phyloP scores from a whole-genome alignment of 2,888 invertebrate species.

The Oegoconia quadripuncta region DNA sequence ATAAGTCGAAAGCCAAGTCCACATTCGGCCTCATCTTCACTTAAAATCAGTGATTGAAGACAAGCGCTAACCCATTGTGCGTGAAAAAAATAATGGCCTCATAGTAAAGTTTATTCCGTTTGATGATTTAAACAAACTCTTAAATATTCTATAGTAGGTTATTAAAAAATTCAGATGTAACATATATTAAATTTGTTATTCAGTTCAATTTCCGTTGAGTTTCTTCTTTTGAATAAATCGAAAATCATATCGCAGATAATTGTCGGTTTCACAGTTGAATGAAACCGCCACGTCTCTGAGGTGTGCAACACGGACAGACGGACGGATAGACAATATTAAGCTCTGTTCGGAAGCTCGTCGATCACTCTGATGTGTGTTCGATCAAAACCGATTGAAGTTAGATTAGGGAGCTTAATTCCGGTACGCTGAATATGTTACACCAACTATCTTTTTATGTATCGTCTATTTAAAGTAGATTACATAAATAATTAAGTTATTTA shows the following conservation, averaged over 20 bases:
- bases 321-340: constrained; percentile 50
- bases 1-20: too few relatives aligned
- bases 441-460: constrained; percentile 29
- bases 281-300: neutral
- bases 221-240: neutral
- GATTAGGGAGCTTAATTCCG: constrained; percentile 31
- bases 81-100: too few relatives aligned
- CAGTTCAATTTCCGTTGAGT: too few relatives aligned
- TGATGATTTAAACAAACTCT: too few relatives aligned
- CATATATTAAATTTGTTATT: too few relatives aligned
- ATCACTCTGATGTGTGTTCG: constrained; percentile 60
- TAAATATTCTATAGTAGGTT: too few relatives aligned
- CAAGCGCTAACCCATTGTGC: too few relatives aligned
- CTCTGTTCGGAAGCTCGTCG: constrained; percentile 63
- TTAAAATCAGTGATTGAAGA: too few relatives aligned
- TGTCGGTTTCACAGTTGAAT: neutral
- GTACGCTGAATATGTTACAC: constrained; percentile 14
- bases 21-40: too few relatives aligned
- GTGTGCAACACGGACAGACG: constrained; percentile 23
- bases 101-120: too few relatives aligned
- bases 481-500: too few relatives aligned
- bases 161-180: too few relatives aligned
- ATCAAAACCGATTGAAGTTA: constrained; percentile 60
- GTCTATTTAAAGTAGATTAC: constrained; percentile 9
- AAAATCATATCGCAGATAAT: neutral